Base-by-base conservation (phyloP, 2,888 invertebrate species). In the Pasiphila rectangulata region DNA sequence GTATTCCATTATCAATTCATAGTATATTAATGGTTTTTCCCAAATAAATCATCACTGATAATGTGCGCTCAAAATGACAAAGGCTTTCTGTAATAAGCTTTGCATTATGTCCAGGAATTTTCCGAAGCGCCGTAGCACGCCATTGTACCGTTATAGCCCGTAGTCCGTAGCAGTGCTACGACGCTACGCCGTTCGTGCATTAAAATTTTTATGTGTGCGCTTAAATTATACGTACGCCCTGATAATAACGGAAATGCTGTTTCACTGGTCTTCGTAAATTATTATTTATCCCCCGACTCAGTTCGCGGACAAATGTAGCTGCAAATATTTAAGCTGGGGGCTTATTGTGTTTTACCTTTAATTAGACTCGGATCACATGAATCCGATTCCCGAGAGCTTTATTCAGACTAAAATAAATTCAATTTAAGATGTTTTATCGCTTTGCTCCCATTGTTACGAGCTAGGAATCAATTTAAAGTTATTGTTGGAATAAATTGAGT, bases 211-310 rank as follows among this genome's bases (percentile, higher is more conserved):
- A 59, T 51, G 52, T 51, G 52, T 43, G 41, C 39, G 21, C 44
- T 56, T 57, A 59, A 59, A 59, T 56, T 43, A 48, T 24, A 21
- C 29, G 40, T 46, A 38, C 20, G 46, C 41, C 23, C 35, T 40
- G 48, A 56, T 59, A 56, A 56, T 59, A 59, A 57, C 47, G 47
- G 54, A 32, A 46, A 44, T 39, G 55, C 49, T 51, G 51, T 57
- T 51, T 51, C 54, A 57, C 51, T 52, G 55, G 52, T 44, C 24
- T 53, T 45, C 25, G 48, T 52, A 46, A 57, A 57, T 59, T 51
- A 57, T 59, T 52, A 54, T 54, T 51, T 51, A 49, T 47, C 27
- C 43, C 21, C n/a, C n/a, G n/a, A n/a, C n/a, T n/a, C n/a, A n/a
- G n/a, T n/a, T n/a, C n/a, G n/a, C n/a, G n/a, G n/a, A n/a, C n/a